Evolutionary conservation across 1,140 invertebrate genomes (phyloP).

Genomic region (Pogonomyrmex barbatus): DNA sequence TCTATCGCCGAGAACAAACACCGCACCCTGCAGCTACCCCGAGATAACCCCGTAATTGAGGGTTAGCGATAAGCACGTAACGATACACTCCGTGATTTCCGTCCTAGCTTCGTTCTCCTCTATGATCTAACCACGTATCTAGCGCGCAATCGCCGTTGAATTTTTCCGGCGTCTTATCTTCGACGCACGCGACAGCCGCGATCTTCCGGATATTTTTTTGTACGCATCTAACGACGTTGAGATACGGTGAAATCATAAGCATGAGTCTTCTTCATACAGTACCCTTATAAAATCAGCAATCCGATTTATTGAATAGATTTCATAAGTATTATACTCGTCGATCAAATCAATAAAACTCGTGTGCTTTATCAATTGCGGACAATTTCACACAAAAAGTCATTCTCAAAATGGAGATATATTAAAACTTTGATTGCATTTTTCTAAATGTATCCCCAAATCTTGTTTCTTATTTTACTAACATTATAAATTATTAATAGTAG

Average conservation of each 20-base stretch:
- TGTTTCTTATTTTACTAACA: no score
- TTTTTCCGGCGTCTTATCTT: conserved; percentile 26
- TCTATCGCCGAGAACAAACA: conserved; percentile 80
- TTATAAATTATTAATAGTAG: no score
- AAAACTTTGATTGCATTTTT: no score
- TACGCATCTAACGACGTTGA: background rate
- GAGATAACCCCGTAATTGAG: conserved; percentile 81
- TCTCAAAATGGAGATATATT: no score
- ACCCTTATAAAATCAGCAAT: background rate
- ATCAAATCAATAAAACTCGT: no score
- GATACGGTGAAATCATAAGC: background rate
- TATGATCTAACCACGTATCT: conserved; percentile 52
- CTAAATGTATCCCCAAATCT: no score
- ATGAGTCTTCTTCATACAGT: background rate
- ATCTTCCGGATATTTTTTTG: background rate
- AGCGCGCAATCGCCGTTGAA: conserved; percentile 12
- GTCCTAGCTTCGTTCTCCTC: conserved; percentile 67
- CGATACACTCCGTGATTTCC: conserved; percentile 78
- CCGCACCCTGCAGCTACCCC: conserved; percentile 75
- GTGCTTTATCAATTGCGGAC: no score
- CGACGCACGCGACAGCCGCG: background rate
- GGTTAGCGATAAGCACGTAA: conserved; percentile 80
- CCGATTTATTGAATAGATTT: no score
- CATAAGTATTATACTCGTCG: no score
- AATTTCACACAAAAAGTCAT: no score